These are phyloP conservation scores for Drosophila nigritarsus DNA, from an alignment of 2,888 invertebrate genomes.

Conservation along the genomic window DNA sequence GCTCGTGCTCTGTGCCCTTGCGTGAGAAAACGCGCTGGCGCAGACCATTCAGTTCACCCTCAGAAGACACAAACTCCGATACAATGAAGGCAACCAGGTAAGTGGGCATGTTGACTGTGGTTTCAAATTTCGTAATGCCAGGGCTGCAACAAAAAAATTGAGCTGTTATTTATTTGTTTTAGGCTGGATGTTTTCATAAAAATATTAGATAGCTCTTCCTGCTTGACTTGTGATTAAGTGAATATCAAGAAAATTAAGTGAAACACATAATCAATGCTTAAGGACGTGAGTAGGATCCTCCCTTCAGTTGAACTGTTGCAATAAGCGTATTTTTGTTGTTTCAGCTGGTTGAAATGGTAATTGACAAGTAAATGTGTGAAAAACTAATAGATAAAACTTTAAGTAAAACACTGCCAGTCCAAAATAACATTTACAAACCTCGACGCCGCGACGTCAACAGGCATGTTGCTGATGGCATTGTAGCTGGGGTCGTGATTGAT, in stretches of 20 bases:
- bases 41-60: slow-evolving; percentile 64
- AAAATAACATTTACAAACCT: slow-evolving; percentile 33
- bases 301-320: background rate
- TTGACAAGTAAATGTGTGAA: too few relatives aligned
- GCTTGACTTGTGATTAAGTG: background rate
- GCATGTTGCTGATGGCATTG: slow-evolving; percentile 86
- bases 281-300: background rate
- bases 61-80: slow-evolving; percentile 85
- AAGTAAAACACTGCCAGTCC: too few relatives aligned
- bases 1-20: slow-evolving; percentile 81
- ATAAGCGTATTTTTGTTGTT: background rate
- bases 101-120: slow-evolving; percentile 89
- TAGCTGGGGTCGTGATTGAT: slow-evolving; percentile 77
- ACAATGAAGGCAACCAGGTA: slow-evolving; percentile 93
- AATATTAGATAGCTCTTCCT: background rate
- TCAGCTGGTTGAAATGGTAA: background rate
- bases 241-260: background rate
- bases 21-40: slow-evolving; percentile 82
- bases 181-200: background rate
- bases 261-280: background rate
- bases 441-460: slow-evolving; percentile 46
- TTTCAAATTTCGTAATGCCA: slow-evolving; percentile 81
- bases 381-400: too few relatives aligned
- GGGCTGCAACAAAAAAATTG: background rate
- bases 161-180: background rate